Base-by-base conservation (phyloP, 2,888 invertebrate species). In the Nebria salina region DNA sequence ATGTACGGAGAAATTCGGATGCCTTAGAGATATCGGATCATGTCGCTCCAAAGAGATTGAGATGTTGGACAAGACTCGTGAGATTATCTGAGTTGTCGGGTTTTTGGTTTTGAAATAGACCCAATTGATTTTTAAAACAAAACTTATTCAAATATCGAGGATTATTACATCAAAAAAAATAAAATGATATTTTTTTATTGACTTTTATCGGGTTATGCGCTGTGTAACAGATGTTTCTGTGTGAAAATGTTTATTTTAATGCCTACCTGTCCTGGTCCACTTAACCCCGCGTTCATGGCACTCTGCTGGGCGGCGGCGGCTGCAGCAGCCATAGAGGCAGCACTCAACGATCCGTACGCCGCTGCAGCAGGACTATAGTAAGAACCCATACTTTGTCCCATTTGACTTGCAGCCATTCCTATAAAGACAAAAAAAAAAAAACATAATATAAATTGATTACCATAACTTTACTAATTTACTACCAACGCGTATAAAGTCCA, bases 301-400 rank as follows among this genome's bases (percentile, higher is more conserved):
- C 92, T 93, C 85, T 94, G 93, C 86, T 94, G 93, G 0, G 94
- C 94, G 0, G 94, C 94, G 0, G 94, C 94, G 0, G 94, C 94
- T 0, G 93, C 94, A n/a, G 94, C 94, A 43, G 92, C 92, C 91
- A 91, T 91, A 87, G 94, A 93, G 84, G 94, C 94, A 83, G 94
- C 94, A 72, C 94, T 94, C 20, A 94, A 89, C 6, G 94, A 93
- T 1, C 94, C 93, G 85, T 94, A 94, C 9, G 94, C 94, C 11
- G 94, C 94, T 0, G 94, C 93, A 1, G 94, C 93, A 66, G 91
- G 91, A 84, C 90, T 90, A 86, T 94, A 94, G 88, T 94, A 94
- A 86, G 87, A 90, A 68, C 93, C 93, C 93, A 93, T 94, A 25
- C 93, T 92, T 86, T 93, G 94, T 20, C 93, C 91, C 93, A 94